Base-by-base conservation (phyloP, 2,888 invertebrate genomes). In the Luperina nickerlii region DNA sequence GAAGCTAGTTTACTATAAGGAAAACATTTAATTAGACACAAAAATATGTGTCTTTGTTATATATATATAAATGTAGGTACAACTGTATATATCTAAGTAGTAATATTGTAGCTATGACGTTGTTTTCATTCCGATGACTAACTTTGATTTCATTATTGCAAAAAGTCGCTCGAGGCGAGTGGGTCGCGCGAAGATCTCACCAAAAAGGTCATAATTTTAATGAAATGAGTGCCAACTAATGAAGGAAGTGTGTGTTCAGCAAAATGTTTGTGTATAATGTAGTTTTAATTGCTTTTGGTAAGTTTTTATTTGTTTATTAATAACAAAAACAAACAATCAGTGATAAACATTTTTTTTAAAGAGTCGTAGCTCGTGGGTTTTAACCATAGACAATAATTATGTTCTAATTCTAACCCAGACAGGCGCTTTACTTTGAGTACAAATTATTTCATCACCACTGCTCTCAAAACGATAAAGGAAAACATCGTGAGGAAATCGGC, bases 221-320 rank as follows among this genome's bases (percentile, higher is more conserved):
- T 74, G 18, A 45, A 32, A 74, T 42, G 51, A 24, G 54, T 57
- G 74, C 42, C 57, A 45, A 57, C 5, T 48, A 57, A 32, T 74
- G 27, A 32, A 3, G 18, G n/a, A 13, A 60, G 45, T 45, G 54
- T 24, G 71, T 71, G 27, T 27, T 32, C 8, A 20, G 9, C 1
- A 76, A 60, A 76, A 76, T 76, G 75, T 48, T 75, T 13, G 45
- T 75, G 60, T n/a, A 1, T 60, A n/a, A 20, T 48, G 0, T 76
- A 75, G 75, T 76, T 75, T 76, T 76, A n/a, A n/a, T 76, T 32
- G 18, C 45, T 48, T 48, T 48, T n/a, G 75, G 75, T 76, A 32
- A 76, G 75, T 60, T 18, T 74, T 60, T 74, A 7, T 38, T 68
- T 62, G n/a, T 62, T 27, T 57, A 24, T 57, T 24, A 18, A 2